Evolutionary conservation across 92 coral and sea anemone species (phyloP), one percentile per base, ranked within the genome.

Genomic region (Parazoanthus atlanticus): DNA sequence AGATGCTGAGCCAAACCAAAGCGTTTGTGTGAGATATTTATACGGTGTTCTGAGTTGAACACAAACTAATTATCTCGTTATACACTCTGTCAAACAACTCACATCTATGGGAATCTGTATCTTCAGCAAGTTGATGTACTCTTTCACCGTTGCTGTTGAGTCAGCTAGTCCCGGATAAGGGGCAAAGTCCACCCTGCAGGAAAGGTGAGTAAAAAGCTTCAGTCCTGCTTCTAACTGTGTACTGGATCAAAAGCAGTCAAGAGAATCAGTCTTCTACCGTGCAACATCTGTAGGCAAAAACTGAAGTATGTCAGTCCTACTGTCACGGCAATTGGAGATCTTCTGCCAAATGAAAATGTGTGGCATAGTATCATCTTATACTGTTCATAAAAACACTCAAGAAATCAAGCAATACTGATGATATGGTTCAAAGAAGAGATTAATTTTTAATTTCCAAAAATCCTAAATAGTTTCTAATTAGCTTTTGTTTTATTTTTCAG

Each of bases 61-160:
- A 31, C 40, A 73, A 61, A 28, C n/a, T 72, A 1, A 72, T 72
- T 72, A 21, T n/a, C 74, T n/a, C 9, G 38, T 72, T 72, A n/a
- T n/a, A 29, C 76, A 72, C 38, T 29, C 33, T 4, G 15, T 72
- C 23, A 52, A 23, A 19, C 54, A 41, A 43, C 80, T 47, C 88
- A 97, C 99, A 96, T 97, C 99, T n/a, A 97, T 84, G 25, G 78
- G 41, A 34, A 95, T 88, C 74, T 97, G 99, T 76, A 92, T 85
- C 58, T 97, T 93, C 32, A 97, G 86, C 12, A 97, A 91, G 74
- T 89, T 91, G 74, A 93, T 92, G 80, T 94, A 93, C 58, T 97
- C 99, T 11, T 86, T 86, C 23, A 94, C 85, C 26, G 91, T 66
- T 30, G 93, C 84, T 13, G 95, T 90, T 66, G 88, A 80, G 47